phyloP scores from a whole-genome alignment of 2,888 invertebrate genomes.

The Morpho achilles region DNA sequence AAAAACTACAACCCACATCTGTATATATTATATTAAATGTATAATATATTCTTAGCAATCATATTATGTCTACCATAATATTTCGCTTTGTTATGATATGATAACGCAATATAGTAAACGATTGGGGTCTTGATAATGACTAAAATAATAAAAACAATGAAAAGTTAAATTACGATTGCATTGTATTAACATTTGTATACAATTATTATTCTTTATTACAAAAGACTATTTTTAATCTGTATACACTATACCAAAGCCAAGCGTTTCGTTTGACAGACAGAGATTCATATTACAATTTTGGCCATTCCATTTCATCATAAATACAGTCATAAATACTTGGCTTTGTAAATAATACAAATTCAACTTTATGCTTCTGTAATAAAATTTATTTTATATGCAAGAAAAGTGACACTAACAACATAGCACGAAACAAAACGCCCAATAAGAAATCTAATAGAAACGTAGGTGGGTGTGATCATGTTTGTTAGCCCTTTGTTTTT shows the following conservation, averaged over 20 bases:
- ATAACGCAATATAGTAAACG: too few relatives aligned
- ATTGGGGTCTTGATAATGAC: too few relatives aligned
- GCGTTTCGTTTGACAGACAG: slow-evolving; percentile 18
- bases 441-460: slow-evolving; percentile 25
- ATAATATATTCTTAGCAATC: too few relatives aligned
- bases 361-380: slow-evolving; percentile 16
- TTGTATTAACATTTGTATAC: too few relatives aligned
- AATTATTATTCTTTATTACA: too few relatives aligned
- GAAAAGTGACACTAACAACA: slow-evolving; percentile 16
- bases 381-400: slow-evolving; percentile 27
- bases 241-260: neutral
- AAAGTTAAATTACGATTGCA: too few relatives aligned
- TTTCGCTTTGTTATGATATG: too few relatives aligned
- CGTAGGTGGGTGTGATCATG: slow-evolving; percentile 32
- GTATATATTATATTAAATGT: too few relatives aligned
- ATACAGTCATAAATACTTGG: slow-evolving; percentile 12
- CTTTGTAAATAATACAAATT: slow-evolving; percentile 8
- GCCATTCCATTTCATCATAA: slow-evolving; percentile 6
- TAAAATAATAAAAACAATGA: too few relatives aligned
- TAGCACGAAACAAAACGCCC: slow-evolving; percentile 22
- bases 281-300: neutral
- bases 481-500: slow-evolving; percentile 12
- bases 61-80: too few relatives aligned
- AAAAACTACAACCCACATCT: too few relatives aligned
- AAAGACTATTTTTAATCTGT: too few relatives aligned